Base-by-base conservation (phyloP, 2,113 vertebrate species). In the Gambusia affinis region DNA sequence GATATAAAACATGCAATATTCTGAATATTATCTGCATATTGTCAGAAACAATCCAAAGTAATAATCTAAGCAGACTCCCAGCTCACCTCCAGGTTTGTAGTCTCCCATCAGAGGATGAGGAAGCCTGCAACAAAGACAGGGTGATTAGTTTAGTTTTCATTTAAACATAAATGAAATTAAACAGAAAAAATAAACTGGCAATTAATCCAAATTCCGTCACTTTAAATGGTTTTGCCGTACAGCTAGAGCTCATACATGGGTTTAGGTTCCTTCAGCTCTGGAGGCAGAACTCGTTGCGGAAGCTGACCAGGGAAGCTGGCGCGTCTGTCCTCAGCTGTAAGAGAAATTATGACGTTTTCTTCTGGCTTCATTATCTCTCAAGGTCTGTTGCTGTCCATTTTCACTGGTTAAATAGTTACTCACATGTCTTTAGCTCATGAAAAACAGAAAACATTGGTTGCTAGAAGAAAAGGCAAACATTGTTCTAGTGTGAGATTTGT, bases 251-350 rank as follows among this genome's bases (percentile, higher is more conserved):
- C 73, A 75, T 70, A 93, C 94, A 88, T 90, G 61, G 68, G 51
- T 76, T 91, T 93, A 29, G 54, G 33, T 57, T 94, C 90, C 74
- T 91, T 93, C 35, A 85, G 29, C 73, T 54, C 67, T 0, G n/a
- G 27, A 2, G 77, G 88, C 14, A 61, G 11, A 60, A 64, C 51
- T 1, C 85, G 83, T 5, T 87, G 83, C 33, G 83, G 74, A 3
- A 70, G 27, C 74, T 88, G 92, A 22, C 12, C 14, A 22, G 86
- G 83, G 73, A 90, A 75, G 8, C 85, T 64, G 44, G 64, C 4
- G 1, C 73, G 87, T 60, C 78, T 89, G 0, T 62, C 66, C 54
- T 93, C 92, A 35, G 51, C 22, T 4, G 74, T n/a, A 54, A 81
- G 54, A 76, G 15, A 86, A 37, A 37, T 37, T 86, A 65, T 14